Base-by-base conservation (phyloP, 2,888 invertebrate species). In the Drosophila ezoana region DNA sequence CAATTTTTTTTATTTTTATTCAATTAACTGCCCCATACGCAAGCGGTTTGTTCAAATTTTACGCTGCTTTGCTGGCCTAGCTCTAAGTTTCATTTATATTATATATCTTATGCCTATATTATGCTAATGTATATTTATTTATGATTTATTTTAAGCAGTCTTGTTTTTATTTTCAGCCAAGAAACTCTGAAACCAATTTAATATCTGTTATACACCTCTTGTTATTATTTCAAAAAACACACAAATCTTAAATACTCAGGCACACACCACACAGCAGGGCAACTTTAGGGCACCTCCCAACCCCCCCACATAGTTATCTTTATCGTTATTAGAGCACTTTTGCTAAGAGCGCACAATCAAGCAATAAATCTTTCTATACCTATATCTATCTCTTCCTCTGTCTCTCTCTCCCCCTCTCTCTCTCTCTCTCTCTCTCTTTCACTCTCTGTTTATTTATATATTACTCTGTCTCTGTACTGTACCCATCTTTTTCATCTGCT, bases 41-140 rank as follows among this genome's bases (percentile, higher is more conserved):
- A 16, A 61, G 43, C 63, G 68, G 69, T 69, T 81, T 85, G 85
- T 88, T 83, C 88, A 83, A 86, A 86, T 88, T 75, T 76, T 75
- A 18, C 57, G 83, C 72, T 83, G 75, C 57, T 57, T 40, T 61
- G 68, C 56, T 58, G 66, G 74, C 67, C 43, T 81, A 73, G 35
- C n/a, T 44, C 16, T 79, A 87, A 88, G 88, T 53, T 49, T 53
- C n/a, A 13, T n/a, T 44, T 76, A 66, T 44, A 48, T 40, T 20
- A 40, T 66, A 49, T 53, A 47, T 51, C 32, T 47, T 81, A 85
- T 67, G 57, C 59, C 43, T 82, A 61, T 62, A 66, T 71, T 76
- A 61, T 37, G 52, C 45, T 71, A 81, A 86, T 59, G 58, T 70
- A 69, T 56, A 51, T 58, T 72, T 66, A 76, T 60, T 44, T 75